phyloP scores from a whole-genome alignment of 1,140 invertebrate species.

The Steinernema feltiae region DNA sequence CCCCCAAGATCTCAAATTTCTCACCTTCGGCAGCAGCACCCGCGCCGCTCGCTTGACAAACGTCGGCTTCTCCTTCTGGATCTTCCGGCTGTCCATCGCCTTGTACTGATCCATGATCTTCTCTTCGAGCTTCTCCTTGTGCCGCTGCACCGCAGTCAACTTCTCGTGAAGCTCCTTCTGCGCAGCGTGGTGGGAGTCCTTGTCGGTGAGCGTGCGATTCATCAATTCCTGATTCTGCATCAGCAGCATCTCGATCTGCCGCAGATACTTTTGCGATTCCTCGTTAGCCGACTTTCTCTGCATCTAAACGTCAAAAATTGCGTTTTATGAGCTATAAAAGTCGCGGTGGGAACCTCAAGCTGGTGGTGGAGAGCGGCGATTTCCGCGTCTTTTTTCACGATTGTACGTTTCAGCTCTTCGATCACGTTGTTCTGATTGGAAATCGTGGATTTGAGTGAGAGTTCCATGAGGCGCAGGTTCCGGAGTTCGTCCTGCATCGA shows the following conservation, averaged over 20 bases:
- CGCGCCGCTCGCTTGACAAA: constrained; percentile 52
- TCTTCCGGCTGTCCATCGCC: constrained; percentile 57
- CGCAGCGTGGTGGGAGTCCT: constrained; percentile 46
- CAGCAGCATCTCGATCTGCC: constrained; percentile 53
- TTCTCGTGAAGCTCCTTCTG: constrained; percentile 67
- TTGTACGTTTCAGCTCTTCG: constrained; percentile 24
- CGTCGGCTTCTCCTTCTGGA: constrained; percentile 49
- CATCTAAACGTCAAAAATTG: constrained; percentile 39
- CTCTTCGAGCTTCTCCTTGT: constrained; percentile 93
- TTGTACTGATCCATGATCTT: constrained; percentile 95
- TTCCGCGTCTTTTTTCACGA: background rate
- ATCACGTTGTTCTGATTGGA: constrained; percentile 16
- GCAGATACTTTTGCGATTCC: constrained; percentile 45
- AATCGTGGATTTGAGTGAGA: constrained; percentile 19
- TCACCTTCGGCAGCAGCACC: constrained; percentile 46
- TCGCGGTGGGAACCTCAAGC: constrained; percentile 20
- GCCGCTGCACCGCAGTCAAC: constrained; percentile 77
- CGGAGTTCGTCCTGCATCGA: constrained; percentile 17
- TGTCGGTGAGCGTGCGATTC: constrained; percentile 38
- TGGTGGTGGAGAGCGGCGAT: background rate
- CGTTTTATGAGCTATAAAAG: constrained; percentile 14
- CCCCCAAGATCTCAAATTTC: constrained; percentile 9
- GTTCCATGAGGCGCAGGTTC: constrained; percentile 16
- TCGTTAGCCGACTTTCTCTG: constrained; percentile 36
- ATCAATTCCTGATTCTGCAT: constrained; percentile 51